Conservation (phyloP, 2,113 vertebrate species). For the Poicephalus meyeri region DNA sequence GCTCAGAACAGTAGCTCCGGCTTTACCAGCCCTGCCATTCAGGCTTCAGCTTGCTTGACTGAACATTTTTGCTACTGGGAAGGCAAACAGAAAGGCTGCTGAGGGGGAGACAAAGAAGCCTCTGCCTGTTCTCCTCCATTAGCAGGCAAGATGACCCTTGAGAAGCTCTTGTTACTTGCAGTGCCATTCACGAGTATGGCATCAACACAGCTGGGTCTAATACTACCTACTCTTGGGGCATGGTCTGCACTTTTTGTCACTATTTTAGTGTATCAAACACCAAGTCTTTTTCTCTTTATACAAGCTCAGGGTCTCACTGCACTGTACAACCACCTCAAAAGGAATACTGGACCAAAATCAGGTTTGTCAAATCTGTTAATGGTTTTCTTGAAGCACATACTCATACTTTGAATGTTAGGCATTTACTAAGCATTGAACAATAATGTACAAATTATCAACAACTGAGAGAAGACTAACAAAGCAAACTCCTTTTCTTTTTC, state of each 20-base stretch:
- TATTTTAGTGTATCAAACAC: neutral
- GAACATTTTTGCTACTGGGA: neutral
- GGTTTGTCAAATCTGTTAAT: neutral
- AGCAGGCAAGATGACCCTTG: neutral
- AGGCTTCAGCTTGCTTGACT: neutral
- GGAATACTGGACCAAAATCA: neutral
- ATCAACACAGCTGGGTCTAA: neutral
- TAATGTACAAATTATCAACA: conserved; percentile 31
- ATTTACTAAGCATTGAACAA: neutral
- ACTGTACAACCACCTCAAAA: neutral
- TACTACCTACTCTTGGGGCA: neutral
- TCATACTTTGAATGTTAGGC: neutral
- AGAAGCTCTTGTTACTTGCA: neutral
- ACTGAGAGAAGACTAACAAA: conserved; percentile 35
- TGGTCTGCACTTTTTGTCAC: neutral
- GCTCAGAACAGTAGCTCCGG: neutral
- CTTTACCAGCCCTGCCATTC: neutral
- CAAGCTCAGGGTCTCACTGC: neutral
- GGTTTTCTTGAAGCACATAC: neutral
- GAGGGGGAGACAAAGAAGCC: neutral
- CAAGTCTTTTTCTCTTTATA: neutral
- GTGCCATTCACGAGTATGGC: rapidly evolving
- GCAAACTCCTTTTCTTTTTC: neutral
- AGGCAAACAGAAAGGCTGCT: conserved; percentile 10
- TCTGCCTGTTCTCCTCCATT: neutral